Percentiles rank a stretch among this genome's conserved stretches.
These are phyloP conservation scores for Latrodectus elegans DNA, from an alignment of 2,888 invertebrate species.

Conservation along the genomic window DNA sequence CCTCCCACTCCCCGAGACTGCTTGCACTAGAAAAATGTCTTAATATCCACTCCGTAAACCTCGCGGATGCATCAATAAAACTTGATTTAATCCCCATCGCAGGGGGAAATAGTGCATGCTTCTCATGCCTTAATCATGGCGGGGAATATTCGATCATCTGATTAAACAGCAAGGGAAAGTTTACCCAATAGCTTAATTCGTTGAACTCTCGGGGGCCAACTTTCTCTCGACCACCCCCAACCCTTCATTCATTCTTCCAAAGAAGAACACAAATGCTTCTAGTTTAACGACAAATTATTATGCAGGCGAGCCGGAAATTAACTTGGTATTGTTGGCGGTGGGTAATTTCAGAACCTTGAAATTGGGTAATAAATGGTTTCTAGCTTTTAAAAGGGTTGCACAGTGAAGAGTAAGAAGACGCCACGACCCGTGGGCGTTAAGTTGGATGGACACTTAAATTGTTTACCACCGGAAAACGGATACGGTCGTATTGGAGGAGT, in stretches of 20 bases:
- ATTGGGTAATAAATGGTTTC: conserved; percentile 23
- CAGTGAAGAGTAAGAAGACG: conserved; percentile 4
- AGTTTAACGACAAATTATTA: conserved; percentile 55
- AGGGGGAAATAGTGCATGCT: conserved; percentile 29
- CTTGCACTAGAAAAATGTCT: conserved; percentile 36
- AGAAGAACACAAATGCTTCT: background rate
- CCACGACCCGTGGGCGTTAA: conserved; percentile 36
- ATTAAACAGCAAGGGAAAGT: conserved; percentile 49
- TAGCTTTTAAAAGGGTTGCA: background rate
- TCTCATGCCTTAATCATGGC: conserved; percentile 29
- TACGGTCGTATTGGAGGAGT: background rate
- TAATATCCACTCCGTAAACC: conserved; percentile 36
- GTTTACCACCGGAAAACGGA: conserved; percentile 20
- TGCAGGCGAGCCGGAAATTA: conserved; percentile 48
- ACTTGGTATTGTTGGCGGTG: conserved; percentile 38
- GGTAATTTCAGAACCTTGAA: conserved; percentile 15
- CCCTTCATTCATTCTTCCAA: no score
- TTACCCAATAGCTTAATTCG: conserved; percentile 51
- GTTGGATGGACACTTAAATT: conserved; percentile 44
- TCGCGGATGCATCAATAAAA: conserved; percentile 54
- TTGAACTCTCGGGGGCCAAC: background rate
- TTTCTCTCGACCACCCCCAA: background rate
- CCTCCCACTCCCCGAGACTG: conserved; percentile 3
- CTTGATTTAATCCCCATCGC: conserved; percentile 45
- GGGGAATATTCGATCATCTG: conserved; percentile 44